These are phyloP conservation scores for Plebejus melissa DNA, from an alignment of 2,888 invertebrate species.

Conservation along the genomic window DNA sequence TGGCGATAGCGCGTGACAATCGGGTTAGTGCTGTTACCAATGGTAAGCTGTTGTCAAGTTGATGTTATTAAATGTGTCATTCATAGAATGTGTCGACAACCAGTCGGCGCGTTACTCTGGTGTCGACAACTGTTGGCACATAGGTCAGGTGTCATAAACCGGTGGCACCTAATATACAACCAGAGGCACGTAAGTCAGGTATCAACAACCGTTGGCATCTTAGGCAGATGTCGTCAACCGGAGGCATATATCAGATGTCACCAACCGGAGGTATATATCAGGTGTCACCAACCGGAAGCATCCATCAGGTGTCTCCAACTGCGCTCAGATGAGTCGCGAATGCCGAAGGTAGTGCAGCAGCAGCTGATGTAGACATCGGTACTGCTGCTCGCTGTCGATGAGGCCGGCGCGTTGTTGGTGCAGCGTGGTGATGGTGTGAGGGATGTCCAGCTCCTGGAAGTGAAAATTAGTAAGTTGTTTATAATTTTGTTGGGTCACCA, in stretches of 20 bases:
- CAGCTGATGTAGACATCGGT: slow-evolving; percentile 91
- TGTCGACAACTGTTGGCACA: neutral
- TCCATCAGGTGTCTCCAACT: neutral
- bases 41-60: too few species aligned
- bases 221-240: neutral
- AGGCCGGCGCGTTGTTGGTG: slow-evolving; percentile 93
- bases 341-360: slow-evolving; percentile 92
- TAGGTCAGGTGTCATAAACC: neutral
- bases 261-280: neutral
- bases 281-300: neutral
- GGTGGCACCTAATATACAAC: neutral
- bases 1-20: too few species aligned
- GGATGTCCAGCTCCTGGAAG: slow-evolving; percentile 89
- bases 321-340: slow-evolving; percentile 86
- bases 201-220: neutral
- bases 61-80: too few species aligned
- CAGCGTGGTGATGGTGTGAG: slow-evolving; percentile 87
- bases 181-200: neutral
- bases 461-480: neutral
- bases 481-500: too few species aligned
- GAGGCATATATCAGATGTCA: neutral
- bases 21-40: too few species aligned
- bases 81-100: too few species aligned
- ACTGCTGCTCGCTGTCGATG: slow-evolving; percentile 93
- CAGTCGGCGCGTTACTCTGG: neutral